Evolutionary conservation across 2,888 invertebrate genomes (phyloP), one percentile per base, ranked within the genome.

Genomic region (Tenthredo mesomela): DNA sequence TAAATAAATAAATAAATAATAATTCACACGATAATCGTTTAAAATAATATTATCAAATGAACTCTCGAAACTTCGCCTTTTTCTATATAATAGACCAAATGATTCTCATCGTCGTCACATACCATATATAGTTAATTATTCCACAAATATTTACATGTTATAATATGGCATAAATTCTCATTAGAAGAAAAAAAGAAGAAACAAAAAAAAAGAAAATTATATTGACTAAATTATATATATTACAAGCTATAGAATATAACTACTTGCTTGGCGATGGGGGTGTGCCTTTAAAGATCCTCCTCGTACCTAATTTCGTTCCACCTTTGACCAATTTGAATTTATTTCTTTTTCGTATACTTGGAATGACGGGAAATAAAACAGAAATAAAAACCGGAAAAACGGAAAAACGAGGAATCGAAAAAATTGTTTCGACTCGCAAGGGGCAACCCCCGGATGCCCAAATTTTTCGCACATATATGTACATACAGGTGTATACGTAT

Each of bases 1-100:
- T 73, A 73, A 47, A 40, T 43, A 47, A 40, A 43, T 21, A 21
- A 40, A 33, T 33, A 6, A 67, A 67, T 67, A 67, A 33, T 67
- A 67, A 67, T 67, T 73, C 73, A 43, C 40, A 25, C 73, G 40
- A 40, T 71, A 40, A 71, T 40, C 12, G 21, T 71, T 40, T 71
- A 71, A 37, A 71, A 10, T 71, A 71, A 40, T 37, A 70, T 67
- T 37, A 43, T 43, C 37, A 43, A 70, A 71, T 43, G 40, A 71
- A 71, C 21, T 12, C 43, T 73, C 40, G 21, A 50, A 54, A 54
- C 77, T 77, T 54, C 54, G 54, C 33, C 77, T 77, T 54, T 50
- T 54, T 77, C 37, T 37, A 37, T 37, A 77, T 77, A 3, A 29
- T 29, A 77, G 77, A 77, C 50, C 50, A 77, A 77, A 54, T 18